phyloP scores from a whole-genome alignment of 2,888 invertebrate genomes.

The Chironomus riparius region DNA sequence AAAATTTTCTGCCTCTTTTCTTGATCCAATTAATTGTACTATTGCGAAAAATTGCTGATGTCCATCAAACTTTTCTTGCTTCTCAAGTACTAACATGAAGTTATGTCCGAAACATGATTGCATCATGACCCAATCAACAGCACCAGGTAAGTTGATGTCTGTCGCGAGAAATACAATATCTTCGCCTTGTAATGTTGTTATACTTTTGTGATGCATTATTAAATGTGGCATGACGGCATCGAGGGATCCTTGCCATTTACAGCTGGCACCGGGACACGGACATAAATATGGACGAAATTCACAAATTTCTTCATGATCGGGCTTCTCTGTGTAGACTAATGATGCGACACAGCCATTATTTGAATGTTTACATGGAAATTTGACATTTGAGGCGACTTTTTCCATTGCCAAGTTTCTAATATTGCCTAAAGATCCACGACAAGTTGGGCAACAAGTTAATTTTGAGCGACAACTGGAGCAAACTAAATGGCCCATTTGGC shows the following conservation, averaged over 20 bases:
- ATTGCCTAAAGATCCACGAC: slow-evolving; percentile 91
- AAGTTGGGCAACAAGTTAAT: slow-evolving; percentile 94
- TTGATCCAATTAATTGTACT: slow-evolving; percentile 95
- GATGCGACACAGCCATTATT: slow-evolving; percentile 90
- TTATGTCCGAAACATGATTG: slow-evolving; percentile 99
- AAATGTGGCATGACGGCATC: slow-evolving; percentile 99
- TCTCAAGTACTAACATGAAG: slow-evolving; percentile 98
- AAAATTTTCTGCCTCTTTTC: slow-evolving; percentile 98
- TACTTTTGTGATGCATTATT: slow-evolving; percentile 94
- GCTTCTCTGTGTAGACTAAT: slow-evolving; percentile 92
- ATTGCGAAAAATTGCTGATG: slow-evolving; percentile 96
- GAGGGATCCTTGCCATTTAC: slow-evolving; percentile 97
- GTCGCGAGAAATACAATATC: slow-evolving; percentile 99
- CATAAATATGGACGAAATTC: slow-evolving; percentile 96
- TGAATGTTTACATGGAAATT: slow-evolving; percentile 98
- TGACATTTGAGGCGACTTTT: slow-evolving; percentile 95
- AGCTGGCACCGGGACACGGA: slow-evolving; percentile 98
- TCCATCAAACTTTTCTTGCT: slow-evolving; percentile 95
- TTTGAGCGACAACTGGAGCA: slow-evolving; percentile 97
- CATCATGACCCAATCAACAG: slow-evolving; percentile 99
- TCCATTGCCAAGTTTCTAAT: slow-evolving; percentile 99
- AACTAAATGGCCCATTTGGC: slow-evolving; percentile 96
- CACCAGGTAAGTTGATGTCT: slow-evolving; percentile 95
- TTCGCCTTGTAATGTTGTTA: slow-evolving; percentile 96
- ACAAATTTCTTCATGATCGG: slow-evolving; percentile 96